Base-by-base conservation (phyloP, 2,113 vertebrate genomes). In the Bufo gargarizans region DNA sequence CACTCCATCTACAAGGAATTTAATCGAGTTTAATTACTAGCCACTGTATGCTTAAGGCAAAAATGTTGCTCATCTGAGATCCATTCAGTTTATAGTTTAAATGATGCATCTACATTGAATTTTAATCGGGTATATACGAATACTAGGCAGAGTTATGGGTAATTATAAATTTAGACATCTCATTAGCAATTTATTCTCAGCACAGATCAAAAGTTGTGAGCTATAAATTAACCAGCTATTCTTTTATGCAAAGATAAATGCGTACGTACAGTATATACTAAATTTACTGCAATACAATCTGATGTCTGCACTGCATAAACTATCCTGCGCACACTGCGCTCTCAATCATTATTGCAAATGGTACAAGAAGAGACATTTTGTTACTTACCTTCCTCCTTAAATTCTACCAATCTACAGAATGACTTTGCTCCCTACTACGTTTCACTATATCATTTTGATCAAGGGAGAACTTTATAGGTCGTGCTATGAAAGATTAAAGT, bases 1-100 rank as follows among this genome's bases (percentile, higher is more conserved):
- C 53, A 74, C 78, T 82, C 79, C 69, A 88, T 88, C 72, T 88
- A 82, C 86, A 59, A 63, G 55, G 86, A 63, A 74, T 88, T 82
- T 82, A 82, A 83, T 82, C 59, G 67, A 63, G 67, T 88, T 88
- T 88, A 88, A 82, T 88, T 65, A 83, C 79, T 49, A 82, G 74
- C 33, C 86, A 83, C 67, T 82, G 55, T 72, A 74, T 88, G 86
- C 86, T 88, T 47, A 88, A 82, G 86, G 69, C 86, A 88, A 71
- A 83, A 82, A 83, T 77, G 79, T 77, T 72, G 79, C 67, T 88
- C 86, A 77, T 82, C 53, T 33, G 86, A 88, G 79, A 74, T 82
- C 65, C 58, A 88, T 82, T 77, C 67, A 76, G 69, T 88, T 88
- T 82, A 81, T 43, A 83, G 67, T 76, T 88, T 88, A 88, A 88